A percentile compares a stretch with the other conserved stretches of the same genome.
Evolutionary conservation across 2,797 vertebrate species (phyloP).

Genomic region (Apodemus agrarius): DNA sequence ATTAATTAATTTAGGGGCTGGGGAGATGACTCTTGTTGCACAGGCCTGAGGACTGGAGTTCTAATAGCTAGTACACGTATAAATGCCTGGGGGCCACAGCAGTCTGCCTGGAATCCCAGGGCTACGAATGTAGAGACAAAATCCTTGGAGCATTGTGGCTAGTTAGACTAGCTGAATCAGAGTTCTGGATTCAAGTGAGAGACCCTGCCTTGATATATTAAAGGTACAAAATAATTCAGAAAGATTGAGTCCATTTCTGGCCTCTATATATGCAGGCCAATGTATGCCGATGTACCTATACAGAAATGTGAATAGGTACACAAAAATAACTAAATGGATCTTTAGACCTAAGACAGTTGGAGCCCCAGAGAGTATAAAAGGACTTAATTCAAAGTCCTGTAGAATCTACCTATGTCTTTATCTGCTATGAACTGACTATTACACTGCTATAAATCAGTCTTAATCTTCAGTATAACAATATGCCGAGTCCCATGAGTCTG

Average conservation of each 20-base stretch:
- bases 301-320: not conserved
- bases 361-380: not conserved
- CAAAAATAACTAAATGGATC: not conserved
- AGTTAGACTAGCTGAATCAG: not conserved
- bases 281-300: not conserved
- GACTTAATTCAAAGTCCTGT: not conserved
- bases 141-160: not conserved
- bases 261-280: too few relatives aligned
- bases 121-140: not conserved
- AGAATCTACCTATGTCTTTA: not conserved
- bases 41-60: not conserved
- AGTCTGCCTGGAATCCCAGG: not conserved
- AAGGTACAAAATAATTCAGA: not conserved
- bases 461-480: too few relatives aligned
- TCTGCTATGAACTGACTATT: not conserved
- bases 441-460: not conserved
- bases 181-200: not conserved
- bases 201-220: not conserved
- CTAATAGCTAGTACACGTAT: not conserved
- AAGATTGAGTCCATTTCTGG: not conserved
- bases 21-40: not conserved
- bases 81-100: not conserved
- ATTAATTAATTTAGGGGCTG: not conserved
- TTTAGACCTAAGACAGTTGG: not conserved
- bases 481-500: not conserved